Base-by-base conservation (phyloP, 2,797 vertebrate species). In the Helicolenus hilgendorfi region DNA sequence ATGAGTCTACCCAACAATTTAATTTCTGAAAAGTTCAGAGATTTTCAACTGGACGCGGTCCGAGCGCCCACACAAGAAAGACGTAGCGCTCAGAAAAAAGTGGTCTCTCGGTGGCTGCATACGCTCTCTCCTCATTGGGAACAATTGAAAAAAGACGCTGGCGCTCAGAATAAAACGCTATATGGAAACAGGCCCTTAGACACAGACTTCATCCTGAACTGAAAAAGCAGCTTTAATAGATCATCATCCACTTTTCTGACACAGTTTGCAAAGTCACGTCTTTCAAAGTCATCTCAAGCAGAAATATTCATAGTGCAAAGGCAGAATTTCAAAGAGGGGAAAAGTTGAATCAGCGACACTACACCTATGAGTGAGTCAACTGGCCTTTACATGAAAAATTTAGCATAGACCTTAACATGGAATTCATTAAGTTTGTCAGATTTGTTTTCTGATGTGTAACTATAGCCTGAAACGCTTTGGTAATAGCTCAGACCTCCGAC, bases 161-260 rank as follows among this genome's bases (percentile, higher is more conserved):
- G 20, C 9, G 49, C 49, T 53, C 20, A 53, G 49, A 53, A 10
- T n/a, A 53, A 53, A 53, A 53, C 49, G 18, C 45, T n/a, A 22
- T 55, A n/a, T 55, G 49, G 49, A 55, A 20, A 55, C 49, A 55
- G 49, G 49, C 49, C 78, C 60, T 65, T 36, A 41, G 11, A 85
- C 60, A 72, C 24, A 81, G 29, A 77, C 77, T 55, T 75, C 56
- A 70, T 74, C 74, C 74, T 80, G 79, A 84, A 86, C 24, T 64
- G 69, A 78, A 81, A 80, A 85, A 91, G 83, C 84, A 83, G 83
- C 91, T 91, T 89, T 59, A 81, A 62, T 33, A 79, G 68, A 84
- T 83, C 65, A 72, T 76, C 71, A 74, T 63, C 62, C 71, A 79
- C 59, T 84, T 84, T 77, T 69, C 65, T 53, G 59, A 79, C n/a